Evolutionary conservation across 2,888 invertebrate genomes (phyloP), one percentile per base, ranked within the genome.

Genomic region (Euclidia mi): DNA sequence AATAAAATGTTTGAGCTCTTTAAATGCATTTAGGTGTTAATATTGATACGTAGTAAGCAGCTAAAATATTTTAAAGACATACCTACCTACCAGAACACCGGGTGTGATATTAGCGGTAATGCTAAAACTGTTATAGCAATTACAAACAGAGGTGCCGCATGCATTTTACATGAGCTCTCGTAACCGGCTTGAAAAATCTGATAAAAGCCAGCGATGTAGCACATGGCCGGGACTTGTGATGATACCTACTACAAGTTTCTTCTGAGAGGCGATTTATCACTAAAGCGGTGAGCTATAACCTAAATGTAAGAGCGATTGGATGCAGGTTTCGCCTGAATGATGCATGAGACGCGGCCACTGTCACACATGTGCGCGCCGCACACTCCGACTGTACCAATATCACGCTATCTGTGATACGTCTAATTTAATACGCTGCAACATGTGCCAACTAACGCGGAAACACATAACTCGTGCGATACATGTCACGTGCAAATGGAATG

Each of bases 161-260:
- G 84, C 83, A 87, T 88, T 84, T 84, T 81, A 84, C 88, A 89
- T 88, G 85, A 88, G 86, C 66, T 67, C 65, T 74, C 74, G 66
- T 68, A 82, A 73, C 80, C 79, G 78, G 80, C 82, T 80, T 78
- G 82, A 82, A 84, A 82, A 88, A 87, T 88, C 87, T 78, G 86
- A 86, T 85, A 86, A 82, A 81, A 79, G 76, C 69, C 73, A 67
- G 77, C 76, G 73, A 80, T 75, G 85, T 82, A 84, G 79, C 84
- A 79, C 81, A 82, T 80, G 84, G 75, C 67, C 64, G 69, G 61
- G 59, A 71, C 63, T 76, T 74, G 76, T 78, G 85, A 86, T 88
- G 87, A 84, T 83, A 86, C n/a, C n/a, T n/a, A n/a, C 81, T 85
- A 83, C 85, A 84, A 84, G 82, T 86, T 87, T 84, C 64, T 76